Evolutionary conservation across 2,113 vertebrate genomes (phyloP).

Genomic region (Taxidea taxus): DNA sequence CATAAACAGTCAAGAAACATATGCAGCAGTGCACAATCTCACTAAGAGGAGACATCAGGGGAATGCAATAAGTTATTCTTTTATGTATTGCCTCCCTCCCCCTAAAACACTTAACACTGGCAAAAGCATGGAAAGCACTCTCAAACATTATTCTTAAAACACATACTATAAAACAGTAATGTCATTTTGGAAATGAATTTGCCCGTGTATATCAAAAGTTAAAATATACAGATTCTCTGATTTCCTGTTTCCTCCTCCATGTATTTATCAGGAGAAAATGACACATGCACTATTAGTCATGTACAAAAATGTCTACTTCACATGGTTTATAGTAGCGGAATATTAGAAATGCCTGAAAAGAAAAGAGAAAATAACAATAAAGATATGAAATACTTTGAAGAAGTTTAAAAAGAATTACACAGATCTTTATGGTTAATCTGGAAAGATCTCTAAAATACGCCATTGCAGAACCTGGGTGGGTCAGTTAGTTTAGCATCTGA

Average conservation of each 20-base stretch:
- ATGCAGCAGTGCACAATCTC: neutral
- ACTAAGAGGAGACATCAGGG: neutral
- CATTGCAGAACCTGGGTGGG: neutral
- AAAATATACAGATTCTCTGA: neutral
- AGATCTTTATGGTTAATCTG: neutral
- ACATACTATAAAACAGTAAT: neutral
- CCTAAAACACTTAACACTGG: neutral
- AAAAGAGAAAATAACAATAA: neutral
- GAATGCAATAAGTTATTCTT: neutral
- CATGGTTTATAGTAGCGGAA: neutral
- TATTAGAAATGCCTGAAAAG: neutral
- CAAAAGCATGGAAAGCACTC: neutral
- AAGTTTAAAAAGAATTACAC: neutral
- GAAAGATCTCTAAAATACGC: neutral
- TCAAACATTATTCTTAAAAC: neutral
- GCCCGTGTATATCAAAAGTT: neutral
- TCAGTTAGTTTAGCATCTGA: neutral
- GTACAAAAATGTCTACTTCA: neutral
- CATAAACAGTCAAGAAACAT: neutral
- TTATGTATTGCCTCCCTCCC: neutral
- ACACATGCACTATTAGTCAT: neutral
- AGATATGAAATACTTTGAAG: neutral
- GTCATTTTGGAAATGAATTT: neutral
- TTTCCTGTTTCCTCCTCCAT: neutral
- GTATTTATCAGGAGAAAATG: neutral